These are phyloP conservation scores for Chionoecetes opilio DNA, from an alignment of 1,140 invertebrate genomes.

Conservation along the genomic window DNA sequence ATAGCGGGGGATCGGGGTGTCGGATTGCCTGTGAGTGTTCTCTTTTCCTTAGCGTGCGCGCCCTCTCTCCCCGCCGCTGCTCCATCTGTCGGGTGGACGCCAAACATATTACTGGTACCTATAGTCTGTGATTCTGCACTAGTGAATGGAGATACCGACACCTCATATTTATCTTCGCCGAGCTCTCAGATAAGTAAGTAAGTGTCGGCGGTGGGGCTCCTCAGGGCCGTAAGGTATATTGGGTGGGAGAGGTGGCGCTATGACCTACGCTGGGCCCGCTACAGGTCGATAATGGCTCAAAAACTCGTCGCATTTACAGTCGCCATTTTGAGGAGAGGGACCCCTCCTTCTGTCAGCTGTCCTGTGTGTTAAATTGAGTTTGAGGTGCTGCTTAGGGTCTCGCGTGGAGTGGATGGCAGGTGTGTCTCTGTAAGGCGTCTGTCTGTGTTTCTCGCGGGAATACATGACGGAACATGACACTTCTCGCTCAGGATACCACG, in stretches of 20 bases:
- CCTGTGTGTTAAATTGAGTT: conserved; percentile 59
- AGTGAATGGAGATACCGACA: conserved; percentile 74
- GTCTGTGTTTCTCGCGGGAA: background rate
- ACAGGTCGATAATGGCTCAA: background rate
- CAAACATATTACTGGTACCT: background rate
- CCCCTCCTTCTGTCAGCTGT: conserved; percentile 78
- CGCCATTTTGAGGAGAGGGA: conserved; percentile 72
- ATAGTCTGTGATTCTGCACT: conserved; percentile 76
- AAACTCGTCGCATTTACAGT: conserved; percentile 71
- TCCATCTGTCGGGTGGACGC: conserved; percentile 52
- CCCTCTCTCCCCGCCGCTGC: background rate
- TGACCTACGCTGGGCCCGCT: background rate
- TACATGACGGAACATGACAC: conserved; percentile 3
- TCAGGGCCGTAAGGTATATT: background rate
- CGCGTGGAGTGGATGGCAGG: background rate
- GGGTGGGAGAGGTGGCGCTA: background rate
- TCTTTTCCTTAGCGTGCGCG: background rate
- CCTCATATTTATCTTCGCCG: conserved; percentile 61
- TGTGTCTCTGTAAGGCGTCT: conserved; percentile 31
- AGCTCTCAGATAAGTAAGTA: conserved; percentile 64
- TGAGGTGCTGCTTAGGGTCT: background rate
- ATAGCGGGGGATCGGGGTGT: too few relatives aligned
- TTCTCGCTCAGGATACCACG: background rate
- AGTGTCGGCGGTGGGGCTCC: background rate
- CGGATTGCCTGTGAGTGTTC: background rate